phyloP scores from a whole-genome alignment of 2,113 vertebrate genomes.

The Hemibagrus wyckioides region DNA sequence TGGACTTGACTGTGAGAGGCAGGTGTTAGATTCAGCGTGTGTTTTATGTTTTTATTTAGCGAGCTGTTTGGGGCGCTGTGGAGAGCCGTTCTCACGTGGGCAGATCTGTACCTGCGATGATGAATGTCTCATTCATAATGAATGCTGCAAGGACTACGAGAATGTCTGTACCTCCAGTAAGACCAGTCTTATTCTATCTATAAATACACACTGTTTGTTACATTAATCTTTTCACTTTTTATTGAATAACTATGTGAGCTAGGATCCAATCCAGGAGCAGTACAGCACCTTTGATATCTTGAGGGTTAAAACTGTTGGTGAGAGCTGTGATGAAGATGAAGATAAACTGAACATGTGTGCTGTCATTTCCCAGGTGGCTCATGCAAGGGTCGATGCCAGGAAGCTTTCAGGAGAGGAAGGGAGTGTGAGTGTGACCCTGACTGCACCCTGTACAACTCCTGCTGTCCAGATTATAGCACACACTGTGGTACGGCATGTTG shows the following conservation, averaged over 20 bases:
- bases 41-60: slow-evolving; percentile 55
- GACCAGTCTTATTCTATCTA: slow-evolving; percentile 32
- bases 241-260: background rate
- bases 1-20: background rate
- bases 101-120: slow-evolving; percentile 84
- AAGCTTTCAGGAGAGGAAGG: slow-evolving; percentile 78
- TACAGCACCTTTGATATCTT: background rate
- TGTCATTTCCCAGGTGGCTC: slow-evolving; percentile 71
- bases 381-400: slow-evolving; percentile 85
- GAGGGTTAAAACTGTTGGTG: background rate
- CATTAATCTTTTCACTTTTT: background rate
- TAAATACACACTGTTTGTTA: background rate
- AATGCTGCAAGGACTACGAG: slow-evolving; percentile 89
- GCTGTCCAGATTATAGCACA: slow-evolving; percentile 77
- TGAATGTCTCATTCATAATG: slow-evolving; percentile 80
- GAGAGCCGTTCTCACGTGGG: slow-evolving; percentile 81
- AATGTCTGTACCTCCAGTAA: slow-evolving; percentile 79
- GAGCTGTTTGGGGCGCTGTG: slow-evolving; percentile 89
- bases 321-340: background rate
- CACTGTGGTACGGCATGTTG: slow-evolving; percentile 68
- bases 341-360: background rate
- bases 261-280: background rate
- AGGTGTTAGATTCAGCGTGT: slow-evolving; percentile 60
- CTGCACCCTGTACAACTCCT: slow-evolving; percentile 78
- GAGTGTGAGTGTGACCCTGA: slow-evolving; percentile 83